A percentile compares a stretch with the other conserved stretches of the same genome.
Evolutionary conservation across 2,113 vertebrate species (phyloP).

Genomic region (Prietella phreatophila): DNA sequence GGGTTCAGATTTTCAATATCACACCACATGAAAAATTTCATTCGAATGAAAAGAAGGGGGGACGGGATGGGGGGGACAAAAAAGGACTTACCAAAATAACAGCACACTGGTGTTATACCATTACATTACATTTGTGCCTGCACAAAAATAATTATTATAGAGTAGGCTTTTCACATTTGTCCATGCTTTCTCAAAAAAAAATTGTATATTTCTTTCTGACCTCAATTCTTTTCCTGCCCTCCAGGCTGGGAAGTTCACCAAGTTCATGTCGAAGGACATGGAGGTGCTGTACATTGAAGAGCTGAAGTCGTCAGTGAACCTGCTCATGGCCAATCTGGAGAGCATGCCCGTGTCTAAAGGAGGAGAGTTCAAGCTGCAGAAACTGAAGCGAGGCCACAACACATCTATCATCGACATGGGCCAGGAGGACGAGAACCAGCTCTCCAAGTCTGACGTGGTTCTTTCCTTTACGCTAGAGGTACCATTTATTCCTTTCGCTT

Average conservation of each 20-base stretch:
- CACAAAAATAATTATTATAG: not conserved
- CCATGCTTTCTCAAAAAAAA: not conserved
- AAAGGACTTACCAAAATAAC: not conserved
- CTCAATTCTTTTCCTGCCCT: not conserved
- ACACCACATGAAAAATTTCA: not conserved
- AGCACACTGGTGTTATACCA: not conserved
- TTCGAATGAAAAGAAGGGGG: not conserved
- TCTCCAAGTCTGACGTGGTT: constrained; percentile 96
- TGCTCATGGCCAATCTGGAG: constrained; percentile 98
- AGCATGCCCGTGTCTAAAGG: constrained; percentile 99
- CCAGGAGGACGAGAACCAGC: constrained; percentile 96
- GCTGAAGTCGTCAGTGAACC: constrained; percentile 93
- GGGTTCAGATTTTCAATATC: not conserved
- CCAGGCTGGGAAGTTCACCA: constrained; percentile 91
- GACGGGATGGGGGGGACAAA: too few relatives aligned
- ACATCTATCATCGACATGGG: constrained; percentile 99
- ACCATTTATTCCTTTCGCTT: not conserved
- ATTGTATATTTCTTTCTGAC: not conserved
- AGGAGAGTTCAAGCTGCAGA: constrained; percentile 98
- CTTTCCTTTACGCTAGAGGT: constrained; percentile 97
- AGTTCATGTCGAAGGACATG: constrained; percentile 95
- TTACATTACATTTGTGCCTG: not conserved
- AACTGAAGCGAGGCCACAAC: constrained; percentile 95
- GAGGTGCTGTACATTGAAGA: constrained; percentile 97
- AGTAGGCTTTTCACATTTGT: not conserved